Base-by-base conservation (phyloP, 2,797 vertebrate species). In the Poecilia picta region DNA sequence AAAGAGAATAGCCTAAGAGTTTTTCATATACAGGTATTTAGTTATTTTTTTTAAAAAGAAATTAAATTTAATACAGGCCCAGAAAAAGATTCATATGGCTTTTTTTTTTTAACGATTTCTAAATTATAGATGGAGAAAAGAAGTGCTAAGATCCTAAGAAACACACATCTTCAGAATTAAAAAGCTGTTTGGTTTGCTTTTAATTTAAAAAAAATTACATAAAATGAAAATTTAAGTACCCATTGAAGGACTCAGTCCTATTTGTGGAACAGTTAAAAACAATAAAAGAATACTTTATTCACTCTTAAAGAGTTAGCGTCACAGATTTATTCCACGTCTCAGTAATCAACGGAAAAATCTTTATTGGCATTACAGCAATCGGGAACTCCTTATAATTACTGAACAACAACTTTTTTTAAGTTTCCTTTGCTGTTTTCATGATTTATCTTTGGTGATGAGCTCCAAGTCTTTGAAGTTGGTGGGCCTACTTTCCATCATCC, bases 31-130 rank as follows among this genome's bases (percentile, higher is more conserved):
- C 3, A 43, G 8, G 20, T 3, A 16, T 36, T 36, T 64, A 18
- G 8, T 18, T 64, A 2, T 64, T 64, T 36, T 18, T 31, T 20
- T 3, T 15, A 2, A 23, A 23, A 23, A n/a, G 1, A 39, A 66
- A 25, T 66, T 23, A 68, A 49, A 36, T 79, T 43, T n/a, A 79
- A 8, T 46, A 23, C 23, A 78, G 70, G 82, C 12, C 7, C 74
- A 5, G 74, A 81, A 72, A 82, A 78, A 82, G 45, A 0, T 31
- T 83, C 74, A 39, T 74, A 31, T 73, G 23, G 3, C 8, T 78
- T 8, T 16, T 11, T 46, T 55, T 31, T 46, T 31, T 46, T 73
- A 74, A 7, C 74, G 16, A 23, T 74, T 77, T 81, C 3, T 33
- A 68, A 53, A n/a, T 79, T 39, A 4, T 10, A 4, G 12, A 36